Percentiles rank a stretch among this genome's conserved stretches.
phyloP scores from a whole-genome alignment of 2,113 vertebrate species.

The Pelecanoides urinatrix region DNA sequence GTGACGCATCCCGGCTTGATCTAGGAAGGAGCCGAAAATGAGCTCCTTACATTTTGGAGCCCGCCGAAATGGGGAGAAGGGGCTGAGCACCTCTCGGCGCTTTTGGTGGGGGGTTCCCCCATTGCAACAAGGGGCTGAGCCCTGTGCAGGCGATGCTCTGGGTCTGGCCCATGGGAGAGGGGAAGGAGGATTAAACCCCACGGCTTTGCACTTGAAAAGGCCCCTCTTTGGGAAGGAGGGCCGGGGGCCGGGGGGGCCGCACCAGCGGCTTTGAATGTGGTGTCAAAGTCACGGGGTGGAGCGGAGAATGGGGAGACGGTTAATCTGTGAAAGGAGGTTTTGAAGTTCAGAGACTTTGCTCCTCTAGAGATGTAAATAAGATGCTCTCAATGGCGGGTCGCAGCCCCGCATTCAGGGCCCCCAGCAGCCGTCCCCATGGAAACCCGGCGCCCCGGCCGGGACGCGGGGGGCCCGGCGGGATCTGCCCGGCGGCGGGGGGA shows the following conservation, averaged over 20 bases:
- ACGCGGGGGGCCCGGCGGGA: slow-evolving; percentile 46
- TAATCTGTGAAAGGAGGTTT: slow-evolving; percentile 61
- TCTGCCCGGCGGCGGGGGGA: background rate
- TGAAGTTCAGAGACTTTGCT: slow-evolving; percentile 63
- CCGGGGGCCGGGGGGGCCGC: background rate
- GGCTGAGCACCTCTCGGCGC: background rate
- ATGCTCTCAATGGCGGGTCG: slow-evolving; percentile 55
- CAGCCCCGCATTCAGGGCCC: slow-evolving; percentile 73
- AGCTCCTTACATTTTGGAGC: background rate
- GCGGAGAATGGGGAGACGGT: slow-evolving; percentile 67
- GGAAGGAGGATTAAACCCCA: slow-evolving; percentile 38
- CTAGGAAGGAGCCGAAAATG: background rate
- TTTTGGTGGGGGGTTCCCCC: background rate
- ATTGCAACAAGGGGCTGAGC: accelerated
- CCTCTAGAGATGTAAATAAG: slow-evolving; percentile 84
- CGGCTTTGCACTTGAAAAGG: slow-evolving; percentile 73
- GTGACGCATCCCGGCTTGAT: accelerated
- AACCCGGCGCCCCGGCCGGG: slow-evolving; percentile 66
- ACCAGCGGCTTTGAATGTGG: slow-evolving; percentile 69
- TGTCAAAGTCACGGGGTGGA: slow-evolving; percentile 65
- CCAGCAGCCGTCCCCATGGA: slow-evolving; percentile 75
- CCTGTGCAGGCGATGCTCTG: background rate
- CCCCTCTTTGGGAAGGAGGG: slow-evolving; percentile 56
- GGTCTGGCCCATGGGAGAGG: background rate
- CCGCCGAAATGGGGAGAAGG: accelerated